Conservation (phyloP, 2,797 vertebrate species). For the Euphonia xanthogaster region DNA sequence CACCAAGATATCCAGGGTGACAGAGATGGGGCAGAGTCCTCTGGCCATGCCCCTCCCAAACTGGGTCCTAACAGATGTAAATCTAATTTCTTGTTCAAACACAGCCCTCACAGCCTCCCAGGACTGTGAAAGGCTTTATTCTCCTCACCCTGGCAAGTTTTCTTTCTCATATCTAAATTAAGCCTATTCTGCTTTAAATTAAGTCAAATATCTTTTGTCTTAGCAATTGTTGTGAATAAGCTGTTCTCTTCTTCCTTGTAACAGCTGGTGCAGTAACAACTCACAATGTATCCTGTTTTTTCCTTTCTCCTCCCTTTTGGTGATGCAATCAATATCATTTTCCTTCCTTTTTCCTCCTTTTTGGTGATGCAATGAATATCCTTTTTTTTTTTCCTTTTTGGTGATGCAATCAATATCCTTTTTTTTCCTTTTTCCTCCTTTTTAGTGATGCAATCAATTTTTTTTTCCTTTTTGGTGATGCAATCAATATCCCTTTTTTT, state of each 20-base stretch:
- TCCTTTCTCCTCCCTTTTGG: background rate
- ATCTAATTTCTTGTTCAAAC: background rate
- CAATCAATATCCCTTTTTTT: background rate
- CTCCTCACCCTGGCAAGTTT: background rate
- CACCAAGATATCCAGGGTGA: background rate
- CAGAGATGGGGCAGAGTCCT: background rate
- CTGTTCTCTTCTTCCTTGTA: background rate
- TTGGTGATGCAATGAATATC: background rate
- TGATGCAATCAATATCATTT: background rate
- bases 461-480: background rate
- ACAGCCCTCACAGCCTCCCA: background rate
- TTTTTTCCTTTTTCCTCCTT: background rate
- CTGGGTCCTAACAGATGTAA: background rate
- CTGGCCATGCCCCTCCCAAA: background rate
- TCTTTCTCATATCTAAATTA: background rate
- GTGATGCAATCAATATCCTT: background rate
- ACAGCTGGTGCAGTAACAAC: background rate
- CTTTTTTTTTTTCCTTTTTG: background rate
- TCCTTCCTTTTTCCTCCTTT: fast-evolving
- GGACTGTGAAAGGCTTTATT: background rate
- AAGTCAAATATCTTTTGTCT: background rate
- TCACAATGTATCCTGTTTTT: background rate
- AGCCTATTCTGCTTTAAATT: background rate
- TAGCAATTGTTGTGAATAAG: background rate
- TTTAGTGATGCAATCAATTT: background rate